A percentile compares a stretch with the other conserved stretches of the same genome.
These are phyloP conservation scores for Hybognathus amarus DNA, from an alignment of 2,797 vertebrate species.

Conservation along the genomic window DNA sequence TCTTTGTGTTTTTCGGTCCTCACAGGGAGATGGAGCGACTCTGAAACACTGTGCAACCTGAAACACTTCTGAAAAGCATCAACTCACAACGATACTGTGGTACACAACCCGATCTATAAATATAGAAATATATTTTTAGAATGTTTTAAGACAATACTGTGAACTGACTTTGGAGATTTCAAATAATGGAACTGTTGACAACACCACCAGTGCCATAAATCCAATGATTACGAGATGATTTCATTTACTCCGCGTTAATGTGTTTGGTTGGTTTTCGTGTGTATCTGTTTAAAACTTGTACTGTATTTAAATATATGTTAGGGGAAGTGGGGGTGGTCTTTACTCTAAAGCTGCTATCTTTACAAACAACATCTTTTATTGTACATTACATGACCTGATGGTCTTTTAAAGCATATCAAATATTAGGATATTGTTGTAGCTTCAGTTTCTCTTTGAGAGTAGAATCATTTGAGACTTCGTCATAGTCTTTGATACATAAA, in stretches of 20 bases:
- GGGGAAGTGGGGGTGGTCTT: slow-evolving; percentile 71
- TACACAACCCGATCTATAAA: slow-evolving; percentile 76
- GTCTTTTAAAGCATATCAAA: slow-evolving; percentile 16
- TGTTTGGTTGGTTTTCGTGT: slow-evolving; percentile 66
- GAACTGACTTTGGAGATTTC: slow-evolving; percentile 93
- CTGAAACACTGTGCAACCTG: slow-evolving; percentile 38
- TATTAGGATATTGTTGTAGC: slow-evolving; percentile 15
- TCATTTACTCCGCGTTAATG: slow-evolving; percentile 78
- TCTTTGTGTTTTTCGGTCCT: background rate
- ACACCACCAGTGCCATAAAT: slow-evolving; percentile 98
- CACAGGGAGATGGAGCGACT: slow-evolving; percentile 29
- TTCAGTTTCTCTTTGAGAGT: slow-evolving; percentile 16
- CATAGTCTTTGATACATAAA: slow-evolving; percentile 27
- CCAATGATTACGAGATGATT: slow-evolving; percentile 78
- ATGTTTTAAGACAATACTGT: slow-evolving; percentile 96
- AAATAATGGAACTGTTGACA: slow-evolving; percentile 91
- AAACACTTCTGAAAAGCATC: slow-evolving; percentile 43
- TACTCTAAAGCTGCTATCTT: slow-evolving; percentile 62
- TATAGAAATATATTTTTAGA: slow-evolving; percentile 94
- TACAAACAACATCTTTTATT: slow-evolving; percentile 23
- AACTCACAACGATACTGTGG: slow-evolving; percentile 76
- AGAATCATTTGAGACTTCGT: slow-evolving; percentile 19
- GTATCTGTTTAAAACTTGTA: slow-evolving; percentile 62
- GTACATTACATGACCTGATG: background rate
- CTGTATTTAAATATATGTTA: slow-evolving; percentile 51